These are phyloP conservation scores for Sclerodermus sp. DNA, from an alignment of 2,888 invertebrate genomes.

Conservation along the genomic window DNA sequence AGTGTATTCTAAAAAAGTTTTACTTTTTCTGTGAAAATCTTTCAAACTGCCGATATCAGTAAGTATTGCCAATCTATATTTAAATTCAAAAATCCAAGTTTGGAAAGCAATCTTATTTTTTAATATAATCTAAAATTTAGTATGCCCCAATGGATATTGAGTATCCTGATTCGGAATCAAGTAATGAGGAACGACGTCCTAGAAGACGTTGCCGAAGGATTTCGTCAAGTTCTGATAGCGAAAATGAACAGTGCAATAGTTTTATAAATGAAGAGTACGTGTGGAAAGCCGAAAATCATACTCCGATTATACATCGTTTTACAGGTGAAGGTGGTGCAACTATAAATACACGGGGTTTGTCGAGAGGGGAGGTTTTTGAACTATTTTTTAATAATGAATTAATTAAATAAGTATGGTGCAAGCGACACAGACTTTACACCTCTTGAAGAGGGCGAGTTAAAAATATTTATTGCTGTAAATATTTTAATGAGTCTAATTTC, in stretches of 20 bases:
- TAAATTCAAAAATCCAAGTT: too few species aligned
- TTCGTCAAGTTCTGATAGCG: slow-evolving; percentile 4
- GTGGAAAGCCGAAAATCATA: too few species aligned
- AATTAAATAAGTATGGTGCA: slow-evolving; percentile 17
- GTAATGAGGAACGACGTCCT: slow-evolving; percentile 4
- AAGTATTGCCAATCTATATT: too few species aligned
- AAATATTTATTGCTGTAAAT: slow-evolving; percentile 8
- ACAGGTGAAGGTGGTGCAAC: slow-evolving; percentile 9
- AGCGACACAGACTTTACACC: slow-evolving; percentile 17
- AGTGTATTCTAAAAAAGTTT: slow-evolving; percentile 5
- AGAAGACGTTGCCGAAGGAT: slow-evolving; percentile 7
- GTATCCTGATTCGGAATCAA: slow-evolving; percentile 6
- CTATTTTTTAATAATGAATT: too few species aligned
- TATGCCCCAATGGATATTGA: slow-evolving; percentile 4
- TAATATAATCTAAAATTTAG: too few species aligned
- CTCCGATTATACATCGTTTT: slow-evolving; percentile 19
- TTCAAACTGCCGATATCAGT: slow-evolving; percentile 2
- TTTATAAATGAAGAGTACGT: slow-evolving; percentile 12
- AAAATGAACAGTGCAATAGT: slow-evolving; percentile 7
- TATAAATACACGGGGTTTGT: slow-evolving; percentile 9
- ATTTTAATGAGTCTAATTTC: slow-evolving; percentile 30
- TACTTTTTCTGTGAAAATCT: slow-evolving; percentile 3
- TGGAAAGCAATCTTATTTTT: too few species aligned
- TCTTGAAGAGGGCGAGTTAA: slow-evolving; percentile 20
- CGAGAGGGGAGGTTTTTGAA: slow-evolving; percentile 12